These are phyloP conservation scores for Capitulum mitella DNA, from an alignment of 2,888 invertebrate species.

Conservation along the genomic window DNA sequence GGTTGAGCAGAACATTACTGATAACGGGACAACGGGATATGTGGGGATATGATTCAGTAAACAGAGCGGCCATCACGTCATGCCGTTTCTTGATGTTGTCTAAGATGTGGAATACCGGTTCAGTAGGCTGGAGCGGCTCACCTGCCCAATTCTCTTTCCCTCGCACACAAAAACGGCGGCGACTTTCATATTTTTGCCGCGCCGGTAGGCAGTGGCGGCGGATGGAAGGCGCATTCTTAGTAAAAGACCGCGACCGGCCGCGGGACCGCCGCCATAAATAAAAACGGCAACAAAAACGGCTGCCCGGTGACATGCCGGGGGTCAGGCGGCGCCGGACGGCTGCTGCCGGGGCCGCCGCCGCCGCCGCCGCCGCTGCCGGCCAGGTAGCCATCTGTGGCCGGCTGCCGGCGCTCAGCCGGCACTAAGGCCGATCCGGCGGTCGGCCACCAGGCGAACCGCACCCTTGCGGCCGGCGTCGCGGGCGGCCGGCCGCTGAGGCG, in stretches of 20 bases:
- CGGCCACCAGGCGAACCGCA: background rate
- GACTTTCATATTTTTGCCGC: background rate
- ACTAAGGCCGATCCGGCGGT: background rate
- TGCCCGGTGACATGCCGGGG: background rate
- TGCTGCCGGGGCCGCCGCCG: background rate
- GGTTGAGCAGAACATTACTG: no score
- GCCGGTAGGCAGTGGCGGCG: background rate
- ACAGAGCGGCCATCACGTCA: no score
- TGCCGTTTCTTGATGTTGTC: no score
- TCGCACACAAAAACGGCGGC: background rate
- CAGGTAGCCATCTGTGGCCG: background rate
- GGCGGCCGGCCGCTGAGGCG: background rate
- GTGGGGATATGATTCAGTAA: no score
- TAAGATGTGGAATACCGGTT: no score
- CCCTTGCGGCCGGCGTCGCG: background rate
- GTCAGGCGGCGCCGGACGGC: background rate
- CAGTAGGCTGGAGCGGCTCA: no score
- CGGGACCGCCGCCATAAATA: background rate
- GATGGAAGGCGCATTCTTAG: background rate
- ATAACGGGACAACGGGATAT: no score
- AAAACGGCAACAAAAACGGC: background rate
- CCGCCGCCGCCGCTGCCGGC: background rate
- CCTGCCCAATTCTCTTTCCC: background rate
- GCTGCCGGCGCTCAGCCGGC: background rate
- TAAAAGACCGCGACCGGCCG: background rate